These are phyloP conservation scores for Shinisaurus crocodilurus DNA, from an alignment of 2,113 vertebrate species.

Conservation along the genomic window DNA sequence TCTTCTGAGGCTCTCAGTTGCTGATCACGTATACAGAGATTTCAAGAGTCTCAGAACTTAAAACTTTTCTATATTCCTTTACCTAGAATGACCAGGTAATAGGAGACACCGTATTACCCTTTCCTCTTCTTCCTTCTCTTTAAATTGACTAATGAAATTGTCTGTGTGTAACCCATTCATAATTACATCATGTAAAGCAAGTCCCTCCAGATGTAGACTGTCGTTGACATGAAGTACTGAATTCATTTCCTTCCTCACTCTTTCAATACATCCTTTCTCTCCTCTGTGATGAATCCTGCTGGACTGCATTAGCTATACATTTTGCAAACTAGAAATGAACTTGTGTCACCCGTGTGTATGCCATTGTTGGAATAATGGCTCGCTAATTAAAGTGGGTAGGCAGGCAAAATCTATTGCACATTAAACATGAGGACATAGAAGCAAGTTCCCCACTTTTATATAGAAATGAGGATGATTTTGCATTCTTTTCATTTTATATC, in stretches of 20 bases:
- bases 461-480: slow-evolving; percentile 17
- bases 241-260: slow-evolving; percentile 58
- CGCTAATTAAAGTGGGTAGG: slow-evolving; percentile 50
- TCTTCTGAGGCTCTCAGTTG: no score
- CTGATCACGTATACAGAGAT: no score
- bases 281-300: slow-evolving; percentile 41
- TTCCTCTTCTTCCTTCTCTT: slow-evolving; percentile 1
- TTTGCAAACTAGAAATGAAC: slow-evolving; percentile 20
- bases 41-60: no score
- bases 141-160: slow-evolving; percentile 26
- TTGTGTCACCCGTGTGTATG: slow-evolving; percentile 3
- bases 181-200: slow-evolving; percentile 52
- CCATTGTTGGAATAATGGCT: slow-evolving; percentile 39
- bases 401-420: slow-evolving; percentile 52
- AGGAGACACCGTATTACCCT: neutral
- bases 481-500: slow-evolving; percentile 20
- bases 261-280: slow-evolving; percentile 51
- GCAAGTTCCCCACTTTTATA: slow-evolving; percentile 18
- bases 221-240: slow-evolving; percentile 52
- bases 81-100: neutral
- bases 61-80: neutral
- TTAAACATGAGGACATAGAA: slow-evolving; percentile 40
- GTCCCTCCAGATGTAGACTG: slow-evolving; percentile 54
- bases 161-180: slow-evolving; percentile 29
- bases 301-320: slow-evolving; percentile 43